phyloP scores from a whole-genome alignment of 2,888 invertebrate species.

The Morinoia aosen region DNA sequence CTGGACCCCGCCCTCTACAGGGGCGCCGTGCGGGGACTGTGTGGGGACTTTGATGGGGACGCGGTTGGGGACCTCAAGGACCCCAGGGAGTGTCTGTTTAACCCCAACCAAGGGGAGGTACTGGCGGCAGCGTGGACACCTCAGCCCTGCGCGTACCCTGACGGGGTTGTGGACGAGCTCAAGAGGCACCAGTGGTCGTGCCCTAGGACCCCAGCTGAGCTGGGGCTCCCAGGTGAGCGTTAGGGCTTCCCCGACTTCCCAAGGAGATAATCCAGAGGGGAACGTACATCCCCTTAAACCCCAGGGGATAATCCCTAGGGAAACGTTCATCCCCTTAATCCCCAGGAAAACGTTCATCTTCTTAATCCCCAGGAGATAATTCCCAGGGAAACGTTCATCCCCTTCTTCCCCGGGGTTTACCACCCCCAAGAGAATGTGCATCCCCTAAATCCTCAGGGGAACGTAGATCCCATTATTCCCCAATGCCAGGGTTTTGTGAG shows the following conservation, averaged over 20 bases:
- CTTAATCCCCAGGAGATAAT: too few species aligned
- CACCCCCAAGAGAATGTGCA: too few species aligned
- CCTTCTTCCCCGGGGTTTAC: too few species aligned
- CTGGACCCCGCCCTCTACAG: slow-evolving; percentile 6
- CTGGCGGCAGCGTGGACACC: neutral
- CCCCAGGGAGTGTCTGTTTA: slow-evolving; percentile 29
- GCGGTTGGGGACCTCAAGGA: neutral
- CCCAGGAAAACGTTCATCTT: too few species aligned
- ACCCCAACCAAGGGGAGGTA: neutral
- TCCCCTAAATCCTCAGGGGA: too few species aligned
- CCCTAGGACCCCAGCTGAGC: slow-evolving; percentile 24
- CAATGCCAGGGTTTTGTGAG: too few species aligned
- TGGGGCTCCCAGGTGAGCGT: slow-evolving; percentile 23
- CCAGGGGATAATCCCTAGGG: too few species aligned
- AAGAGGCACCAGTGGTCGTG: slow-evolving; percentile 49
- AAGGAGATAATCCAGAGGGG: too few species aligned
- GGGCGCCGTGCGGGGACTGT: slow-evolving; percentile 23
- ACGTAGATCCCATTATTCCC: too few species aligned
- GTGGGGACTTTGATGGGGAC: slow-evolving; percentile 31
- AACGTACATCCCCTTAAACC: too few species aligned
- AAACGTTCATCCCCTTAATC: too few species aligned
- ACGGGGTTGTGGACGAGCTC: neutral
- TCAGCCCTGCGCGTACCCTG: neutral
- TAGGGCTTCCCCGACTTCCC: neutral
- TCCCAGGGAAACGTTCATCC: too few species aligned